phyloP scores from a whole-genome alignment of 2,113 vertebrate genomes.

The Grammomys surdaster region DNA sequence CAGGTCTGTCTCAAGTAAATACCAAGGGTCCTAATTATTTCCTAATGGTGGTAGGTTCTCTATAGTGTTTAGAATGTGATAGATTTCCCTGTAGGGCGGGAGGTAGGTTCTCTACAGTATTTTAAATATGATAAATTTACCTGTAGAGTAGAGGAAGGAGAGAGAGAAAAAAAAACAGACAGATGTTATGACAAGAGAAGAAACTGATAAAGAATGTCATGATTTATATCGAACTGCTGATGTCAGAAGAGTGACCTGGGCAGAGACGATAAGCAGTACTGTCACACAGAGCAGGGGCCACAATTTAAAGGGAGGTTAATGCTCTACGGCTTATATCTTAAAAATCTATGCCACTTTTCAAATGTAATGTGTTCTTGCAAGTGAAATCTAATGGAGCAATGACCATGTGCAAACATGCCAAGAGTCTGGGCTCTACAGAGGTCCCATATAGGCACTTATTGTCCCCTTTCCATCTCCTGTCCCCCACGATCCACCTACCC shows the following conservation, averaged over 20 bases:
- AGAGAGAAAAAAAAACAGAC: neutral
- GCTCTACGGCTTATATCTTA: neutral
- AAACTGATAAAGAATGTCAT: neutral
- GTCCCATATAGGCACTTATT: neutral
- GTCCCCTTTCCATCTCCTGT: neutral
- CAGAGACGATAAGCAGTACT: neutral
- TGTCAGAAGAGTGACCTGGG: neutral
- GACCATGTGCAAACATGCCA: neutral
- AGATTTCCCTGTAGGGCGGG: neutral
- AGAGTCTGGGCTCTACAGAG: neutral
- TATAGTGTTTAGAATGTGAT: neutral
- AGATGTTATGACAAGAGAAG: neutral
- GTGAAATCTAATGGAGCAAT: neutral
- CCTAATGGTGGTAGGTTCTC: neutral
- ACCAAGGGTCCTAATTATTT: neutral
- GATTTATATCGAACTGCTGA: neutral
- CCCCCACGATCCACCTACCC: neutral
- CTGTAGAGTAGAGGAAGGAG: neutral
- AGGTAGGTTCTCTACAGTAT: neutral
- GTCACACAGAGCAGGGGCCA: neutral
- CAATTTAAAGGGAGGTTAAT: neutral
- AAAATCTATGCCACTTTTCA: neutral
- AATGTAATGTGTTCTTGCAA: neutral
- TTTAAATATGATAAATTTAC: neutral
- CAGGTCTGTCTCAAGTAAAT: neutral